A percentile compares a stretch with the other conserved stretches of the same genome.
Conservation (phyloP, 2,113 vertebrate genomes). For the Lepus americanus region DNA sequence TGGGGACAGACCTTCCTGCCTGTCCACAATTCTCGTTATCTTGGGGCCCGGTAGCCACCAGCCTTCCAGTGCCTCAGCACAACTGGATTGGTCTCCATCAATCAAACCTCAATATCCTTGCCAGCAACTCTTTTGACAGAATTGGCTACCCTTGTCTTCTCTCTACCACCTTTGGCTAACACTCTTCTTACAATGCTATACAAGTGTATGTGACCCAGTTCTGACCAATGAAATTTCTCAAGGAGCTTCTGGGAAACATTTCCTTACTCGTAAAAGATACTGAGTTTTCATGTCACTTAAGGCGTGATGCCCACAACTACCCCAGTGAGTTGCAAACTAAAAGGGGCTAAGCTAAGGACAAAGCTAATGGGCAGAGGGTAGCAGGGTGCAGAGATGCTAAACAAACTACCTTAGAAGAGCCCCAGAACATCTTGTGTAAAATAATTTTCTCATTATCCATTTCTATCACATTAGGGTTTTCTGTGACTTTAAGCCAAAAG, state of each 20-base stretch:
- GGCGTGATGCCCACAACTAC: neutral
- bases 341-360: neutral
- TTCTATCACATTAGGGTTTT: neutral
- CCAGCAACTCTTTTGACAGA: neutral
- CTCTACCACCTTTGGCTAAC: neutral
- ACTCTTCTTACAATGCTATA: neutral
- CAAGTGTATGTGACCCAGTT: neutral
- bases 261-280: neutral
- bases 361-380: neutral
- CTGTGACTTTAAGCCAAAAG: conserved; percentile 2
- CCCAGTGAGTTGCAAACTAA: neutral
- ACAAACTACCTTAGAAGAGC: neutral
- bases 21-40: neutral
- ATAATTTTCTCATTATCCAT: neutral
- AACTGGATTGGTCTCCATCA: neutral
- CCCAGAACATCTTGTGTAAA: neutral
- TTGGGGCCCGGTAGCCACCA: neutral
- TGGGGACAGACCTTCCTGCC: too few species aligned
- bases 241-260: neutral
- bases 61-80: neutral
- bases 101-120: neutral
- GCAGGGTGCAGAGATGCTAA: neutral
- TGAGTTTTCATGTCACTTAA: neutral
- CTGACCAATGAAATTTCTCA: neutral
- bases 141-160: neutral